These are phyloP conservation scores for Chionodraco myersi DNA, from an alignment of 2,113 vertebrate genomes.

Conservation along the genomic window DNA sequence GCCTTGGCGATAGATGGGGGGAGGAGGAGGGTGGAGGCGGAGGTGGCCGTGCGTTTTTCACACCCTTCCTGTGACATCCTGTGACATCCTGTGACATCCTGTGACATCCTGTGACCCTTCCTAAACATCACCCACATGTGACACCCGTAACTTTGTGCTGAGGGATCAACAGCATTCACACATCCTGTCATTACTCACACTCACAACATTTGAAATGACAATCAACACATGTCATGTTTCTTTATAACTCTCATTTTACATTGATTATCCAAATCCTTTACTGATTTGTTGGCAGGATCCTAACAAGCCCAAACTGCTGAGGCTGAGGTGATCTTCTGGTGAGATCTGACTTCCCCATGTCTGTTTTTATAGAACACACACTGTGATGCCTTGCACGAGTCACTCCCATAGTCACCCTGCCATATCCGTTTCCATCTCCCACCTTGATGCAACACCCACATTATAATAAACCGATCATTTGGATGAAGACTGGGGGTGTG, in stretches of 20 bases:
- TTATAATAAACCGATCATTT: constrained; percentile 63
- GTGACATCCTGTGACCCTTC: constrained; percentile 17
- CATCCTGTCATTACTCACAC: not conserved
- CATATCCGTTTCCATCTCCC: constrained; percentile 52
- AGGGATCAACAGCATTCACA: constrained; percentile 27
- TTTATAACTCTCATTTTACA: not conserved
- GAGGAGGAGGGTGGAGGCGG: not conserved
- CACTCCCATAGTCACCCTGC: constrained; percentile 13
- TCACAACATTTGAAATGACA: not conserved
- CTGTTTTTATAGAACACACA: constrained; percentile 54
- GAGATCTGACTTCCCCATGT: constrained; percentile 48
- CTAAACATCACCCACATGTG: constrained; percentile 65
- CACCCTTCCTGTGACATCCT: constrained; percentile 55
- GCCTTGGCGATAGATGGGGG: constrained; percentile 44
- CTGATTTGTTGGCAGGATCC: constrained; percentile 48
- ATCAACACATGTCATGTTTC: constrained; percentile 7
- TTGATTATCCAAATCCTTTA: constrained; percentile 3
- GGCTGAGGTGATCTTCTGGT: constrained; percentile 45
- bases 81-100: constrained; percentile 32
- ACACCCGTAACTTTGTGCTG: constrained; percentile 36
- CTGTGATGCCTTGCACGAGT: constrained; percentile 4
- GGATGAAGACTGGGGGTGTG: constrained; percentile 2
- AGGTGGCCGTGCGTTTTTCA: constrained; percentile 57
- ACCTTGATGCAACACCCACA: constrained; percentile 48
- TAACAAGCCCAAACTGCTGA: constrained; percentile 16